These are phyloP conservation scores for Cyrtonyx montezumae DNA, from an alignment of 2,113 vertebrate genomes.

Conservation along the genomic window DNA sequence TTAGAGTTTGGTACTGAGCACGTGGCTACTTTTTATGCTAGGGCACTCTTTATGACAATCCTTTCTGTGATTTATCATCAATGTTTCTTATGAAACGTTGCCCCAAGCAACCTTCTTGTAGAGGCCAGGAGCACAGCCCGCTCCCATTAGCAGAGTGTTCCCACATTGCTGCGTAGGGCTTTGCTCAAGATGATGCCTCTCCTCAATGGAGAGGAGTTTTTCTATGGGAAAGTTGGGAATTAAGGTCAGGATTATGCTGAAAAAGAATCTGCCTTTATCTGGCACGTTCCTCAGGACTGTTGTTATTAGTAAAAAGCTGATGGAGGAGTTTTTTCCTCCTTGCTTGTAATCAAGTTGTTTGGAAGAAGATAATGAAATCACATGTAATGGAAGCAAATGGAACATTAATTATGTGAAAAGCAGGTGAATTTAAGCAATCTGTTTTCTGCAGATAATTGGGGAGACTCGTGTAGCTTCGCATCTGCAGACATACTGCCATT, in stretches of 20 bases:
- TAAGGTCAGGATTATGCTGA: not conserved
- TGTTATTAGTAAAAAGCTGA: constrained; percentile 2
- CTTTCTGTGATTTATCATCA: not conserved
- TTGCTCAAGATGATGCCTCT: not conserved
- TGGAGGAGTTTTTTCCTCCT: constrained; percentile 2
- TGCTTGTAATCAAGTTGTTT: constrained; percentile 5
- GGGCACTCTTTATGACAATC: not conserved
- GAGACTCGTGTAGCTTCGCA: constrained; percentile 32
- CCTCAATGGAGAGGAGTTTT: not conserved
- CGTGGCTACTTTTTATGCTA: not conserved
- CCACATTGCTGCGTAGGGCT: not conserved
- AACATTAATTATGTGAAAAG: constrained; percentile 39
- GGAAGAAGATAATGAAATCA: constrained; percentile 36
- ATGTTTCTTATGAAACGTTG: not conserved
- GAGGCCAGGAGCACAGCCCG: not conserved
- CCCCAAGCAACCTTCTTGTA: not conserved
- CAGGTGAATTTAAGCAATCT: constrained; percentile 14
- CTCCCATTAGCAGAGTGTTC: not conserved
- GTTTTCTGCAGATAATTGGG: constrained; percentile 42
- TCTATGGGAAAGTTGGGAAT: not conserved
- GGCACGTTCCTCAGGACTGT: not conserved
- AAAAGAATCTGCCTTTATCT: not conserved
- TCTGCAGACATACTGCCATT: constrained; percentile 39
- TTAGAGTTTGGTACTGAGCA: not conserved
- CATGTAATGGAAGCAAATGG: constrained; percentile 22